Conservation (phyloP, 1,140 invertebrate genomes). For the Dufourea novaeangliae region DNA sequence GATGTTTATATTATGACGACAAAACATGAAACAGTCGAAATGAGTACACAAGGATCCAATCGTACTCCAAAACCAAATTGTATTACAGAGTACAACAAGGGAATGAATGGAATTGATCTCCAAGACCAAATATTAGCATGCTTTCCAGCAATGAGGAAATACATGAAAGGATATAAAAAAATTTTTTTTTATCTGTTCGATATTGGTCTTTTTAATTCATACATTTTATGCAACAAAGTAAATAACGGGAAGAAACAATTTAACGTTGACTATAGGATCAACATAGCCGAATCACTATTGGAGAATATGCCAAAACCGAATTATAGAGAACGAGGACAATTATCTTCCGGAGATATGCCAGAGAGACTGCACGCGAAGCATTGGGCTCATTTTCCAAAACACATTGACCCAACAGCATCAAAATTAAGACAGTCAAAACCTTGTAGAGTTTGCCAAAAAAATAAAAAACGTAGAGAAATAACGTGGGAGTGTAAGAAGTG, state of each 20-base stretch:
- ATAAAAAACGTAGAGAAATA: too few species aligned
- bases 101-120: constrained; percentile 47
- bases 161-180: too few species aligned
- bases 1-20: too few species aligned
- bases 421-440: constrained; percentile 20
- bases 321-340: constrained; percentile 19
- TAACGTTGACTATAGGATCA: constrained; percentile 15
- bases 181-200: too few species aligned
- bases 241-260: constrained; percentile 12
- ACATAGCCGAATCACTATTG: constrained; percentile 21
- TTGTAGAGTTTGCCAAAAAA: constrained; percentile 32
- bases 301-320: constrained; percentile 9
- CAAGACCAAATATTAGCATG: constrained; percentile 50
- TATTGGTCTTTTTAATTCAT: too few species aligned
- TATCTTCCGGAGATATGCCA: too few species aligned
- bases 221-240: constrained; percentile 14
- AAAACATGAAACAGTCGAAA: too few species aligned
- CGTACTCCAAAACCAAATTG: constrained; percentile 30
- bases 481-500: too few species aligned
- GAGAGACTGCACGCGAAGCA: too few species aligned
- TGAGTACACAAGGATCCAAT: constrained; percentile 36
- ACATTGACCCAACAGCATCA: constrained; percentile 28
- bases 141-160: constrained; percentile 48
- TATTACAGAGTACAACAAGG: too few species aligned
- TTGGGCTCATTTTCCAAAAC: constrained; percentile 21